Evolutionary conservation across 2,113 vertebrate genomes (phyloP), one percentile per base, ranked within the genome.

Genomic region (Apus apus): DNA sequence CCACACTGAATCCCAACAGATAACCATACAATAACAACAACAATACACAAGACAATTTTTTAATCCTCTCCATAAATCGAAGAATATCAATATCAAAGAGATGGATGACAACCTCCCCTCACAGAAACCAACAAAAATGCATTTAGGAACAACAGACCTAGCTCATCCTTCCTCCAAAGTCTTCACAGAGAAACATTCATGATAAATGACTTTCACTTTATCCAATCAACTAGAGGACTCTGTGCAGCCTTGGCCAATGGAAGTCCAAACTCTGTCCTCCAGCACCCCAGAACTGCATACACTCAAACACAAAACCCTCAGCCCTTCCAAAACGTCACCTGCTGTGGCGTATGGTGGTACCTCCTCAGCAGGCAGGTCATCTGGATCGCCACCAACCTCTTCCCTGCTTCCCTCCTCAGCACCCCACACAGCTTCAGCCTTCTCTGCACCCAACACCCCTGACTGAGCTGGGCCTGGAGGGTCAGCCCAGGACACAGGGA

Each of bases 51-150:
- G 74, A 85, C 58, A 34, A 32, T 66, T 94, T 76, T 94, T 79
- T 90, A 87, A 71, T 76, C 51, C 64, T 86, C 91, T 88, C 91
- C 75, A 83, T 83, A 93, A 95, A 85, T 87, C 2, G 3, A 92
- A 93, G 78, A 76, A 32, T 73, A 89, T 82, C 78, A 77, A 64
- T 83, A 94, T 54, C 43, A 7, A 43, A 71, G 66, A 76, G 71
- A 51, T 5, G 25, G 71, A 91, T 46, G 76, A 57, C 53, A 50
- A 26, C 29, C 73, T 87, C 29, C n/a, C 57, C 15, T 7, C 7
- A 20, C 57, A 40, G 57, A 64, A 80, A n/a, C 66, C 80, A 91
- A 66, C 66, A n/a, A 68, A 72, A n/a, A 85, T 6, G 27, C 66
- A 38, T 4, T 36, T 26, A 79, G n/a, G 65, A 96, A 46, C 78